Conservation (phyloP, 2,888 invertebrate species). For the Masnerella sp. region DNA sequence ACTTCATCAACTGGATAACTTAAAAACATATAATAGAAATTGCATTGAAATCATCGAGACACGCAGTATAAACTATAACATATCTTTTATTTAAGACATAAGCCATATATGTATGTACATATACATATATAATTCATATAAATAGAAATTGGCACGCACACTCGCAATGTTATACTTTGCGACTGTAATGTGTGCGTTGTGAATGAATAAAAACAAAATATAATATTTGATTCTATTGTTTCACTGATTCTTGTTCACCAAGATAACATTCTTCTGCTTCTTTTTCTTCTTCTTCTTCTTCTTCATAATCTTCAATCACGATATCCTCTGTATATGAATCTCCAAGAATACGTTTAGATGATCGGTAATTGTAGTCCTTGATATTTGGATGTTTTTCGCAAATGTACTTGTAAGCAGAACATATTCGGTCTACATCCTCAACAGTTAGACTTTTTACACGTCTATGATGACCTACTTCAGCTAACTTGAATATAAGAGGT, state of each 20-base stretch:
- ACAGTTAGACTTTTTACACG: constrained; percentile 87
- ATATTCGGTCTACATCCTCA: constrained; percentile 87
- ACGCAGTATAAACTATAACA: constrained; percentile 67
- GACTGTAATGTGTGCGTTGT: constrained; percentile 61
- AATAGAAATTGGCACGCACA: constrained; percentile 28
- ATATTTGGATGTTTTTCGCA: constrained; percentile 84
- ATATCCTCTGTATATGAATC: neutral
- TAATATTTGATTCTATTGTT: constrained; percentile 30
- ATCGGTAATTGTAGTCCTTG: constrained; percentile 84
- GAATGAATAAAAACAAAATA: constrained; percentile 66
- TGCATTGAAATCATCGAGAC: constrained; percentile 30
- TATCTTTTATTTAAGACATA: constrained; percentile 66
- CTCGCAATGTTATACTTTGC: constrained; percentile 27
- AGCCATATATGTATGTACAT: constrained; percentile 64
- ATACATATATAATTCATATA: constrained; percentile 36
- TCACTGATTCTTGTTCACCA: constrained; percentile 5
- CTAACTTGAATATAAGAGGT: constrained; percentile 82
- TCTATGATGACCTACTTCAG: constrained; percentile 84
- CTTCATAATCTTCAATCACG: constrained; percentile 29
- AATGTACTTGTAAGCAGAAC: constrained; percentile 87
- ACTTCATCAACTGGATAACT: constrained; percentile 25
- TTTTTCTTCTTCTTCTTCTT: too few relatives aligned
- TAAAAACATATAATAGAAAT: constrained; percentile 20
- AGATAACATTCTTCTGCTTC: too few relatives aligned
- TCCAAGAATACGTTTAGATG: constrained; percentile 70